A percentile compares a stretch with the other conserved stretches of the same genome.
Evolutionary conservation across 2,797 vertebrate genomes (phyloP).

Genomic region (Mormyrops attenuatus): DNA sequence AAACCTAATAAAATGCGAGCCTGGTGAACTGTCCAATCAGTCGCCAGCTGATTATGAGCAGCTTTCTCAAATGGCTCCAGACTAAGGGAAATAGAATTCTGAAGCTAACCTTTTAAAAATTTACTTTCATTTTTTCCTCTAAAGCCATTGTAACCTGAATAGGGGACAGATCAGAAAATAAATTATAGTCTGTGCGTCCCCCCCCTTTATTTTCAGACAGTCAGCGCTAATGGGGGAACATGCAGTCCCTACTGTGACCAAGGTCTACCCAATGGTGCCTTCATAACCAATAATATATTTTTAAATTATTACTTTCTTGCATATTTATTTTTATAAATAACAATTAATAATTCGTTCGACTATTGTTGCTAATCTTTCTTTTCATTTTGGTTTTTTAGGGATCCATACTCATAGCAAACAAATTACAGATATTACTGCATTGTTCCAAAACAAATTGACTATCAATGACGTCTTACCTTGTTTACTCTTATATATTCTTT

Average conservation of each 20-base stretch:
- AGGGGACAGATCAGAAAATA: conserved; percentile 26
- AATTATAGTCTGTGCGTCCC: conserved; percentile 25
- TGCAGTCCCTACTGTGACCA: not conserved
- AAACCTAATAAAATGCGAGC: conserved; percentile 60
- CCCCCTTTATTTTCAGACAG: not conserved
- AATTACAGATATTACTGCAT: not conserved
- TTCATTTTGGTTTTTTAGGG: not conserved
- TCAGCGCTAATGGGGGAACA: not conserved
- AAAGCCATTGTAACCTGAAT: conserved; percentile 20
- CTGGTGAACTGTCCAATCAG: conserved; percentile 57
- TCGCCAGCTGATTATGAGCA: conserved; percentile 50
- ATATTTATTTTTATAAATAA: not conserved
- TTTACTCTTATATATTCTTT: not conserved
- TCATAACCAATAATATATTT: not conserved
- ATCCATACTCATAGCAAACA: not conserved
- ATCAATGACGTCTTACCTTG: not conserved
- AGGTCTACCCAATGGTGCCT: not conserved
- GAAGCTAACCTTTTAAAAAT: conserved; percentile 28
- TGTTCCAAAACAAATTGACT: not conserved
- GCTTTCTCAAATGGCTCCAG: conserved; percentile 44
- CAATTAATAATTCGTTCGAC: not conserved
- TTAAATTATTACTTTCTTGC: not conserved
- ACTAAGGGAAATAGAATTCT: conserved; percentile 39
- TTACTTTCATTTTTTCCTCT: conserved; percentile 21
- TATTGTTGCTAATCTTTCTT: not conserved